These are phyloP conservation scores for Drosophila insularis DNA, from an alignment of 1,140 invertebrate genomes.

Conservation along the genomic window DNA sequence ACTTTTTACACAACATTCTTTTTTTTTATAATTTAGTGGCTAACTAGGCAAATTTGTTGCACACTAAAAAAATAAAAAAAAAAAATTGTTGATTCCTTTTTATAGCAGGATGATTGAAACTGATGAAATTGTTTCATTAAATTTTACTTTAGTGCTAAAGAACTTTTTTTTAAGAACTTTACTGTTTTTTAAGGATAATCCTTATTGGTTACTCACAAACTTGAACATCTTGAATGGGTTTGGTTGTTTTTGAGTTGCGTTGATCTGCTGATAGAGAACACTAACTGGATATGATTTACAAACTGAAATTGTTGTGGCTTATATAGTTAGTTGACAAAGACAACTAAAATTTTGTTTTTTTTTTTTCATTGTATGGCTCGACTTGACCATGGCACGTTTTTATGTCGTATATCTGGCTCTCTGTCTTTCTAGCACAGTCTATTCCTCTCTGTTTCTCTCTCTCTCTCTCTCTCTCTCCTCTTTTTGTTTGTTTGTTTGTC, in stretches of 20 bases:
- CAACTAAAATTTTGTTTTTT: background rate
- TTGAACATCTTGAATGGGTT: constrained; percentile 74
- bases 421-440: constrained; percentile 7
- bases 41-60: no score
- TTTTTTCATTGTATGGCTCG: background rate
- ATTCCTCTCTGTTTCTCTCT: background rate
- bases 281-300: constrained; percentile 69
- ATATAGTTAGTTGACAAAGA: constrained; percentile 49
- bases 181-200: no score
- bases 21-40: no score
- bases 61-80: no score
- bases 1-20: no score
- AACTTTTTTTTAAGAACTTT: no score
- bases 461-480: background rate
- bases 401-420: constrained; percentile 8
- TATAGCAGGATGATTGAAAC: no score
- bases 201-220: constrained; percentile 68
- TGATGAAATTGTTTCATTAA: no score
- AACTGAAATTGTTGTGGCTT: constrained; percentile 39
- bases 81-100: no score
- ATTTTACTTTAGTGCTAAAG: no score
- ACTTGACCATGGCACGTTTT: constrained; percentile 67
- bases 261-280: constrained; percentile 53
- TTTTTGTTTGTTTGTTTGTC: constrained; percentile 26
- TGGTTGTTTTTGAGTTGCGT: constrained; percentile 43